phyloP scores from a whole-genome alignment of 2,113 vertebrate genomes.

The Oriolus oriolus region DNA sequence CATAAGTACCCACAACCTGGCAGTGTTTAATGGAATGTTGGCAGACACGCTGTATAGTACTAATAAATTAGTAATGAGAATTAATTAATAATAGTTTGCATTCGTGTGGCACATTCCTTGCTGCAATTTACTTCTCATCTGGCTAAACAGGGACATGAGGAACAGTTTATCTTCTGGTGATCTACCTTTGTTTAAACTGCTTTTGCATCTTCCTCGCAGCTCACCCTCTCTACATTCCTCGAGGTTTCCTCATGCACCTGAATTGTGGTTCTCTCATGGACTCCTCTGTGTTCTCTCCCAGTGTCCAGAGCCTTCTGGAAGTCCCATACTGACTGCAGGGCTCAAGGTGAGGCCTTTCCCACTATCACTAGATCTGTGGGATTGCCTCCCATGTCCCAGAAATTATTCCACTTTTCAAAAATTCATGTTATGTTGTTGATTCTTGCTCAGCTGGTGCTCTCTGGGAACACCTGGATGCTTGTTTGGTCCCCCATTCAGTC shows the following conservation, averaged over 20 bases:
- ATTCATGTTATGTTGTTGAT: neutral
- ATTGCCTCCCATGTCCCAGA: neutral
- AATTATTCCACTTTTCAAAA: neutral
- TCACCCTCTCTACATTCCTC: neutral
- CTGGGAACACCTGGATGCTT: neutral
- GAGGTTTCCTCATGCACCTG: neutral
- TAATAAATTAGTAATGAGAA: slow-evolving; percentile 54
- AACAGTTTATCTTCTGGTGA: neutral
- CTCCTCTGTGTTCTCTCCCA: neutral
- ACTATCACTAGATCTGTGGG: neutral
- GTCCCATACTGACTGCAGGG: neutral
- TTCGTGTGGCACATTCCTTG: neutral
- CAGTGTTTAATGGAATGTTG: slow-evolving; percentile 33
- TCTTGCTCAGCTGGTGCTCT: neutral
- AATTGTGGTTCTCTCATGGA: neutral
- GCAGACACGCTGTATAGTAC: neutral
- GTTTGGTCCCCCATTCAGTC: neutral
- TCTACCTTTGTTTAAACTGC: neutral
- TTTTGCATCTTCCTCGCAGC: neutral
- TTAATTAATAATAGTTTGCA: slow-evolving; percentile 41
- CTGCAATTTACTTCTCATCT: slow-evolving; percentile 6
- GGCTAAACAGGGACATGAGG: neutral
- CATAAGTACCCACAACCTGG: slow-evolving; percentile 17
- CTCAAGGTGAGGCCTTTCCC: neutral
- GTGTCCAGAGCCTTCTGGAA: neutral